Base-by-base conservation (phyloP, 2,888 invertebrate genomes). In the Stenodera caucasica region DNA sequence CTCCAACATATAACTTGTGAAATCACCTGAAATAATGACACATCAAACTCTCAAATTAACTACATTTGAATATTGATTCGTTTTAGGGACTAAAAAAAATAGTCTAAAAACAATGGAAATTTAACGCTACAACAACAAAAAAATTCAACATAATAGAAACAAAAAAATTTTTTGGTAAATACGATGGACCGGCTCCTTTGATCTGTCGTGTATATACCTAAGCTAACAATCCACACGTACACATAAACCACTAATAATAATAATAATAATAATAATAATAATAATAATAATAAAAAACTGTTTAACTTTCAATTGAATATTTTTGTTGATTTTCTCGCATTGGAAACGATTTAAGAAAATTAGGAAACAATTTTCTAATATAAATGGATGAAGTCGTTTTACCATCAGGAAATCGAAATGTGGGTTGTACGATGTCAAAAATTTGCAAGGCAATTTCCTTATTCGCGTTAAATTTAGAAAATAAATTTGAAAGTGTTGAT, bases 1-100 rank as follows among this genome's bases (percentile, higher is more conserved):
- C 70, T 77, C 61, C 61, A 60, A 63, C 63, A 65, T 65, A 68
- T 64, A 67, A 66, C 67, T 72, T 70, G 68, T 70, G 68, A 69
- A 70, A 69, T 71, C 69, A 70, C 68, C 65, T 65, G 67, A 70
- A 65, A 68, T 68, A 67, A 68, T 68, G 65, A 65, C 61, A 61
- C 57, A 58, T 63, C 57, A 33, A 37, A 29, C 23, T 15, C 21
- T 18, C 7, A 18, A 23, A 50, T 7, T 29, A 23, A 35, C 6
- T 15, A 4, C 29, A 12, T 53, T 9, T 49, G 29, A 45, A 45
- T 18, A 45, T 21, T 51, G 35, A 15, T 23, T 2, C 2, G 49
- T 49, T 5, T 40, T 40, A 5, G 40, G 4, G 49, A 49, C 29
- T 5, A 33, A 60, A 61, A 45, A 49, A 49, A 15, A 37, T 37